phyloP scores from a whole-genome alignment of 1,140 invertebrate species.

The Bombus cullumanus region DNA sequence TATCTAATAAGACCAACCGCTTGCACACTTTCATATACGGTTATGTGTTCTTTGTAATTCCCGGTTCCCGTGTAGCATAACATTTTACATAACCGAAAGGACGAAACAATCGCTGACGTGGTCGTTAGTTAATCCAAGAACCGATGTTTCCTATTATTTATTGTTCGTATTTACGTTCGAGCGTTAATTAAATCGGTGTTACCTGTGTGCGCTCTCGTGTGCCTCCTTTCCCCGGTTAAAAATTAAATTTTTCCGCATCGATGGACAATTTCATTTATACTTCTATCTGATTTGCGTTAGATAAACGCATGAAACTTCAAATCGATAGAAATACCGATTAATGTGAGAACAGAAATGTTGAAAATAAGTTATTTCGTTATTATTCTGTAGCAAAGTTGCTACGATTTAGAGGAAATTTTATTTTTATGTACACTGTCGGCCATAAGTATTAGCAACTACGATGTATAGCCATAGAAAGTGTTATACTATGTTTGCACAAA shows the following conservation, averaged over 20 bases:
- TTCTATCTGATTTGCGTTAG: not conserved
- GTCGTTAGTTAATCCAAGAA: not conserved
- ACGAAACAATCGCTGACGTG: not conserved
- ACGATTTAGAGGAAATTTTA: too few relatives aligned
- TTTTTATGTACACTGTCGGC: too few relatives aligned
- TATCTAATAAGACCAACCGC: conserved; percentile 30
- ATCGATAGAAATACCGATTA: not conserved
- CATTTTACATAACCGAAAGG: conserved; percentile 40
- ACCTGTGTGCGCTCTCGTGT: not conserved
- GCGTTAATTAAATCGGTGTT: conserved; percentile 3
- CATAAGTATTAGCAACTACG: too few relatives aligned
- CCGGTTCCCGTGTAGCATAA: conserved; percentile 35
- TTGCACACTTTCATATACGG: conserved; percentile 19
- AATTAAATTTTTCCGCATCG: not conserved
- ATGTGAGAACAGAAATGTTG: too few relatives aligned
- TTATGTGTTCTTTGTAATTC: conserved; percentile 33
- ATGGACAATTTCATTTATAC: not conserved
- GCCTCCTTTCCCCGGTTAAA: not conserved
- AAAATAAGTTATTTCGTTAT: too few relatives aligned
- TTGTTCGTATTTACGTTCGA: not conserved
- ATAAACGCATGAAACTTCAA: not conserved
- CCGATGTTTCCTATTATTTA: not conserved
- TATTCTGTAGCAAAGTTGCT: too few relatives aligned
- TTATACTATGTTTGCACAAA: too few relatives aligned
- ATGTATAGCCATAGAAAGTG: too few relatives aligned